Base-by-base conservation (phyloP, 2,797 vertebrate species). In the Coranthus polyacanthus region DNA sequence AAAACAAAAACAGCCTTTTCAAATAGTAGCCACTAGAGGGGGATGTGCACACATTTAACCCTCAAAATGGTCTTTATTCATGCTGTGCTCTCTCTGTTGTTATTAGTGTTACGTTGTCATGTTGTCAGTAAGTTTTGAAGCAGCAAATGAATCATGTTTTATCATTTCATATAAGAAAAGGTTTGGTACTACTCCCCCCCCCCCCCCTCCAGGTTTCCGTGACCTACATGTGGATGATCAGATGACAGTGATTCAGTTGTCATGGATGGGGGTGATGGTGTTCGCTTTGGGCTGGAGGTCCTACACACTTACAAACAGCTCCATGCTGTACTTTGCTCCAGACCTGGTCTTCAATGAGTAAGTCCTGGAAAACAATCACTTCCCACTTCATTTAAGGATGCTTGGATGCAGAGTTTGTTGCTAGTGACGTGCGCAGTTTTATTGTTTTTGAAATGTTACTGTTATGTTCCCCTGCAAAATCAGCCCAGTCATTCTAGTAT, bases 261-360 rank as follows among this genome's bases (percentile, higher is more conserved):
- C 97, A 0, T 98, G 97, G 97, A 97, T 98, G 96, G 96, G 96
- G 7, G 94, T 98, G 22, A 98, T 98, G 97, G 95, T 98, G 71
- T 97, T 97, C 13, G 97, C 96, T 10, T 89, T 98, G 94, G 96
- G 96, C 1, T 98, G 97, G 97, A 93, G 97, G 57, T 97, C 97
- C 56, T 98, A 96, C 92, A 97, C 94, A 13, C 95, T 96, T 0
- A 96, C 97, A 42, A 96, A 98, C 80, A 94, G 96, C 85, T 95
- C 95, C 71, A 94, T 97, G 96, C 95, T 98, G 62, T 98, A 97
- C 89, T 98, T 98, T 0, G 97, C 97, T 38, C 97, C 97, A 45
- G 97, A 98, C 85, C 90, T 98, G 72, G 95, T 98, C 78, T 98
- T 98, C 89, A 97, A 98, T n/a, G 97, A 98, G 97, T 98, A 89